Evolutionary conservation across 2,797 vertebrate species (phyloP).

Genomic region (Ptychobarbus kaznakovi): DNA sequence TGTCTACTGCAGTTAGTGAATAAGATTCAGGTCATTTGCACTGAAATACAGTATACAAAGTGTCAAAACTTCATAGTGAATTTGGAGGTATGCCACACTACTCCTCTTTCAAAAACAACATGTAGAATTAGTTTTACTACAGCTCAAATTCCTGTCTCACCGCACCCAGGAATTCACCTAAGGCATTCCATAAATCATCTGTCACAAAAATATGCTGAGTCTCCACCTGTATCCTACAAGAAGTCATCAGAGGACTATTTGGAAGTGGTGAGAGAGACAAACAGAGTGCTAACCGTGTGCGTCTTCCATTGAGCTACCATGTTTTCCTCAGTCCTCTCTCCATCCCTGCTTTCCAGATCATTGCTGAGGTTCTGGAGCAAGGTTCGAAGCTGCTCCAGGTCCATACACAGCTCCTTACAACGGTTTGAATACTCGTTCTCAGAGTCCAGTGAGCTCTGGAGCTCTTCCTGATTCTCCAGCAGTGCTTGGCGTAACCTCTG

Average conservation of each 20-base stretch:
- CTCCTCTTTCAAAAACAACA: background rate
- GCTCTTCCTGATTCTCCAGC: constrained; percentile 75
- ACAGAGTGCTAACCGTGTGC: constrained; percentile 78
- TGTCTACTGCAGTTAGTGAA: background rate
- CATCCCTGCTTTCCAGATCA: constrained; percentile 68
- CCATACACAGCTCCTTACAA: constrained; percentile 75
- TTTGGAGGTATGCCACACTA: background rate
- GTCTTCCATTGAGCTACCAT: constrained; percentile 84
- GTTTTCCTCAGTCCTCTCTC: constrained; percentile 78
- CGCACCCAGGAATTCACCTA: constrained; percentile 46
- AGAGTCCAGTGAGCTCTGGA: constrained; percentile 75
- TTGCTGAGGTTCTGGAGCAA: constrained; percentile 77
- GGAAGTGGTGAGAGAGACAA: background rate
- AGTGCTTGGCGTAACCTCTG: constrained; percentile 78
- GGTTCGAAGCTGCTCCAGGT: constrained; percentile 76
- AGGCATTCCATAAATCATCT: constrained; percentile 27
- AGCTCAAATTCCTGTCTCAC: constrained; percentile 29
- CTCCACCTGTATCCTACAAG: background rate
- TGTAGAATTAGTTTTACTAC: constrained; percentile 1
- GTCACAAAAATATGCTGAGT: constrained; percentile 36
- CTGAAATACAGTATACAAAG: background rate
- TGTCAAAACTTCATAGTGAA: background rate
- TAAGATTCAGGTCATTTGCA: background rate
- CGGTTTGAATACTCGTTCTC: constrained; percentile 77
- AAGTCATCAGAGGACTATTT: background rate